Base-by-base conservation (phyloP, 2,797 vertebrate genomes). In the Mus minutoides region DNA sequence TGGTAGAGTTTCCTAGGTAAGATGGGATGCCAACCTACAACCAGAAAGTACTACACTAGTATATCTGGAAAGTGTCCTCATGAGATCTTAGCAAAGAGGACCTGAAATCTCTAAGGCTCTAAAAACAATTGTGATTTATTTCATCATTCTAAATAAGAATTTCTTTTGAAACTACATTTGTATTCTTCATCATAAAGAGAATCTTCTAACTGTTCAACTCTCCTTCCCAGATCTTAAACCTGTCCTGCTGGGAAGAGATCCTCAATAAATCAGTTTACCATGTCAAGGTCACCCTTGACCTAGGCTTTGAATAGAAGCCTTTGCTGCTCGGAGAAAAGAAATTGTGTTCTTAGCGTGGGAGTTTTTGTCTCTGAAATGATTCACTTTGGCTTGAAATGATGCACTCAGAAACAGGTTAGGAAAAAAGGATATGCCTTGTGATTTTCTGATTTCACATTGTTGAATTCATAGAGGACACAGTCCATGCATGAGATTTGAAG, bases 101-200 rank as follows among this genome's bases (percentile, higher is more conserved):
- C 6, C 46, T 77, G 4, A 78, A 67, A 37, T 52, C 31, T 52
- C 67, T 17, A 80, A 85, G 60, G 0, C 52, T 82, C 82, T 73
- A 40, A 31, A 24, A 90, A 46, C 34, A 56, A 31, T 16, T 69
- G 37, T 80, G 37, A 85, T 83, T 80, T 82, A 88, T 71, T 92
- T 94, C 93, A 37, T 94, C 40, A 73, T 88, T 89, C 67, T 91
- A 87, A 97, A 90, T 62, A 46, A 89, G 83, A 64, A 92, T 22
- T 79, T 31, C 49, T 34, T 85, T 85, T 85, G 43, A 85, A 49
- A 49, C 43, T 92, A 34, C 62, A 43, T 75, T 90, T 58, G 3
- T 83, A 62, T 86, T 82, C 31, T 31, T 90, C 73, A 69, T 31
- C 49, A 37, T 67, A 62, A 87, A 96, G 46, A 46, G 56, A 88